These are phyloP conservation scores for Lerema accius DNA, from an alignment of 1,140 invertebrate species.

Conservation along the genomic window DNA sequence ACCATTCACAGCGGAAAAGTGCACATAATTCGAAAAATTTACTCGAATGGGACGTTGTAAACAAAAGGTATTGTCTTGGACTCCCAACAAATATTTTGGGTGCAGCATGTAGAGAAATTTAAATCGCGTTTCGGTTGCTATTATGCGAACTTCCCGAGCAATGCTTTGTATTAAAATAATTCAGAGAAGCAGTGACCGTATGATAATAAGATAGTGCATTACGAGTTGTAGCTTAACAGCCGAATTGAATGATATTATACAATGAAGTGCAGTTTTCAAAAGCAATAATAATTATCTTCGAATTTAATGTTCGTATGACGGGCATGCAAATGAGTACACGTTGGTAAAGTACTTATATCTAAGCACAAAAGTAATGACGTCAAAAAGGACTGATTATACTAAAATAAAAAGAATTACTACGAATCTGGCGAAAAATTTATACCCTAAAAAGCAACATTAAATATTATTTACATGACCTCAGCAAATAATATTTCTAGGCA, in stretches of 20 bases:
- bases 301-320: too few species aligned
- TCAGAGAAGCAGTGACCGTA: conserved; percentile 11
- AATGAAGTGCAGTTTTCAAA: too few species aligned
- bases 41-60: conserved; percentile 13
- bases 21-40: conserved; percentile 24
- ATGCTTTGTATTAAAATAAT: conserved; percentile 17
- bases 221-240: conserved; percentile 34
- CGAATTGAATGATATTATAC: too few species aligned
- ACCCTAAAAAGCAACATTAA: conserved; percentile 37
- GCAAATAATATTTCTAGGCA: conserved; percentile 50
- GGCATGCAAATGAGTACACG: too few species aligned
- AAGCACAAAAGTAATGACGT: too few species aligned
- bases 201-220: conserved; percentile 26
- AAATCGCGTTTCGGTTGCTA: conserved; percentile 25
- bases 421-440: conserved; percentile 37
- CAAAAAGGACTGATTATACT: too few species aligned
- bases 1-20: too few species aligned
- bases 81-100: conserved; percentile 18
- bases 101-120: conserved; percentile 24
- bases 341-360: too few species aligned
- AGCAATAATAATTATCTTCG: too few species aligned
- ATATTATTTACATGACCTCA: conserved; percentile 42
- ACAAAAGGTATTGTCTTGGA: conserved; percentile 16
- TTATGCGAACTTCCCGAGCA: conserved; percentile 24
- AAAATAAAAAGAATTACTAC: too few species aligned